Base-by-base conservation (phyloP, 1,140 invertebrate species). In the Drosophila bipectinata region DNA sequence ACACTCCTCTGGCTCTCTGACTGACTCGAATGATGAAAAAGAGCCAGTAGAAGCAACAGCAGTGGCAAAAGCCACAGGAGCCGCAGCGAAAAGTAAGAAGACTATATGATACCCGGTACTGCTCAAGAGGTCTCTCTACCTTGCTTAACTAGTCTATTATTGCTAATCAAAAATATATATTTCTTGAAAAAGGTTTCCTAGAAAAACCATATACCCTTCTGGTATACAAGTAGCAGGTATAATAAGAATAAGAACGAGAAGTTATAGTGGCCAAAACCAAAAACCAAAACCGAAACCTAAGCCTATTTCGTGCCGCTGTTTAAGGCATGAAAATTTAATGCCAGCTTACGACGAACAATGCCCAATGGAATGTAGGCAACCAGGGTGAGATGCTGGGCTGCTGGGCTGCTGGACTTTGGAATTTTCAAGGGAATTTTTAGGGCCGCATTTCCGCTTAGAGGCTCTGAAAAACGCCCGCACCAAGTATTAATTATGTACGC, bases 401-500 rank as follows among this genome's bases (percentile, higher is more conserved):
- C 41, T 28, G 26, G 26, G 26, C 26, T 15, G 41, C 41, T 44
- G 41, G 41, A 44, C 41, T 44, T 18, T 44, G 64, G 49, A 73
- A 47, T 47, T 47, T 82, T 82, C 64, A 60, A 59, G 64, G 34
- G 79, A 82, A 82, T 83, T 78, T 82, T 78, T 74, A 55, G 57
- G 66, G 54, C 60, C 81, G 57, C 82, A 87, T 85, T 85, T 85
- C 82, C 82, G 82, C 61, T 82, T 77, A 69, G 67, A 66, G 62
- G 41, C 48, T 34, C 69, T 48, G 18, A 24, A 45, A 77, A 41
- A 26, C 51, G 4, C 54, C 44, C 58, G 32, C 61, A 68, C 48
- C 37, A 75, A 85, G 82, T 87, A 87, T 87, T 87, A 87, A 87
- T 87, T 87, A 87, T 87, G 83, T 85, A 88, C 83, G 79, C 82